These are phyloP conservation scores for Formica selysi DNA, from an alignment of 1,140 invertebrate species.

Conservation along the genomic window DNA sequence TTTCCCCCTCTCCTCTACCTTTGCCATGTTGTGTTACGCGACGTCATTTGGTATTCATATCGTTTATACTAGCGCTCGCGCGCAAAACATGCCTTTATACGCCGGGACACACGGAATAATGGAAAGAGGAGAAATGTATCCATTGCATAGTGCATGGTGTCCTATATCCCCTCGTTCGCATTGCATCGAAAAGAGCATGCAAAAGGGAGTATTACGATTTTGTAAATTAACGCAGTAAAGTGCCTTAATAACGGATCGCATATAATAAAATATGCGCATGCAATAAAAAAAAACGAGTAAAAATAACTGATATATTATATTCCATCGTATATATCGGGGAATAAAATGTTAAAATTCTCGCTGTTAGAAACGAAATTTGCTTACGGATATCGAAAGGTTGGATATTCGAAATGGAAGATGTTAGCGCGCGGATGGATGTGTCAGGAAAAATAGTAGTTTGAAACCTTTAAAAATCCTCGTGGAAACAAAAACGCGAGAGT, in stretches of 20 bases:
- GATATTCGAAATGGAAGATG: neutral
- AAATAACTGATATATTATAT: neutral
- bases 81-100: constrained; percentile 57
- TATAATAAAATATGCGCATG: neutral
- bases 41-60: constrained; percentile 67
- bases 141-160: constrained; percentile 37
- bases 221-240: constrained; percentile 29
- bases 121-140: constrained; percentile 1
- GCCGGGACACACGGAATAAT: constrained; percentile 59
- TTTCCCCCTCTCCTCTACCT: too few species aligned
- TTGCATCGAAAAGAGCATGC: neutral
- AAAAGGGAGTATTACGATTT: neutral
- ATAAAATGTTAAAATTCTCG: neutral
- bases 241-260: neutral
- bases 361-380: neutral
- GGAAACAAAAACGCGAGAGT: neutral
- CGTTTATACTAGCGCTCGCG: constrained; percentile 32
- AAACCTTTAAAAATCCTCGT: neutral
- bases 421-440: neutral
- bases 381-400: neutral
- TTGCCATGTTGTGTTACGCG: neutral
- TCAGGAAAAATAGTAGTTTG: too few species aligned
- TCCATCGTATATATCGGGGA: neutral
- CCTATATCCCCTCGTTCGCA: neutral
- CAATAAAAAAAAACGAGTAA: neutral